Conservation (phyloP, 64 coral and sea anemone species). For the Stylophora pistillata region DNA sequence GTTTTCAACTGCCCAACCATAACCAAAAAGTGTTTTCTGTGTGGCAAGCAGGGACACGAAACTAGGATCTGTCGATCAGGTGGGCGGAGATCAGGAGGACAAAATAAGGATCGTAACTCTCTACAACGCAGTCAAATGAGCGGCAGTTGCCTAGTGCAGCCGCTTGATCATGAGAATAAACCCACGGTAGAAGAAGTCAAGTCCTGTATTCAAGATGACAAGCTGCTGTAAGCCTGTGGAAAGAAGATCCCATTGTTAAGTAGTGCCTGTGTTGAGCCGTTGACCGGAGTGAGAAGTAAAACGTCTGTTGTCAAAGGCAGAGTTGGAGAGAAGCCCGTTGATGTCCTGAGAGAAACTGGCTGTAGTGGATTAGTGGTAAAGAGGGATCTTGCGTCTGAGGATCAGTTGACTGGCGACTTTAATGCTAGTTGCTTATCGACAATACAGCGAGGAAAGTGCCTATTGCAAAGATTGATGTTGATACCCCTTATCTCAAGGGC, state of each 20-base stretch:
- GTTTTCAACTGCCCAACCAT: constrained; percentile 6
- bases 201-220: background rate
- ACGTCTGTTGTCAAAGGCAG: background rate
- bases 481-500: background rate
- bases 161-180: background rate
- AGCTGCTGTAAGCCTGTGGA: background rate
- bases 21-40: background rate
- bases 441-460: constrained; percentile 28
- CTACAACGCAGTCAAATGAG: background rate
- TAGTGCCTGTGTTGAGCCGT: constrained; percentile 1
- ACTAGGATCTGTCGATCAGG: no score
- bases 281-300: background rate
- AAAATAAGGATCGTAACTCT: background rate
- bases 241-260: background rate
- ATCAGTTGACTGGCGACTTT: constrained; percentile 15
- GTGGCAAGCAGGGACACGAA: no score
- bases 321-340: background rate
- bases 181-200: background rate
- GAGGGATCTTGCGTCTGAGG: background rate
- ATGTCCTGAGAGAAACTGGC: constrained; percentile 46
- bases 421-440: background rate
- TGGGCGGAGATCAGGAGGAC: background rate
- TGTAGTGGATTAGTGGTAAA: constrained; percentile 57
- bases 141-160: background rate
- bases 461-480: background rate